phyloP scores from a whole-genome alignment of 1,140 invertebrate genomes.

The Plectrocnemia conspersa region DNA sequence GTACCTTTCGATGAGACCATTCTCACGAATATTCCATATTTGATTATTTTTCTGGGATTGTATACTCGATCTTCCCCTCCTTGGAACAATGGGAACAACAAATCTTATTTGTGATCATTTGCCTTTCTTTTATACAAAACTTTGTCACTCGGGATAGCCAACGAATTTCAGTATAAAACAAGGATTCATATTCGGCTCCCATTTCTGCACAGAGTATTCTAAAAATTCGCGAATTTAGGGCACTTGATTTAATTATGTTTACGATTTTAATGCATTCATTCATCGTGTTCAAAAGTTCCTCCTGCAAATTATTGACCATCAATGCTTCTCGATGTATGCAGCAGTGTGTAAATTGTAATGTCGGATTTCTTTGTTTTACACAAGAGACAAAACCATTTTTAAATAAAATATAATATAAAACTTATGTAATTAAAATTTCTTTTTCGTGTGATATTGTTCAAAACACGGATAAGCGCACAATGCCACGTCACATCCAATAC shows the following conservation, averaged over 20 bases:
- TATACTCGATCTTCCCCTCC: no score
- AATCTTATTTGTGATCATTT: no score
- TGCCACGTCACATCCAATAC: slow-evolving; percentile 22
- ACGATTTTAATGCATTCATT: slow-evolving; percentile 36
- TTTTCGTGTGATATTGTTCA: slow-evolving; percentile 24
- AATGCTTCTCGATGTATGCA: slow-evolving; percentile 34
- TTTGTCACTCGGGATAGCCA: slow-evolving; percentile 42
- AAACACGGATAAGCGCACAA: slow-evolving; percentile 30
- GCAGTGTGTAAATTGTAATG: slow-evolving; percentile 30
- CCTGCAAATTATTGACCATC: slow-evolving; percentile 29
- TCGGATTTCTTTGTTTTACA: slow-evolving; percentile 34
- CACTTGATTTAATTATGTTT: slow-evolving; percentile 41
- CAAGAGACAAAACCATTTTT: slow-evolving; percentile 33
- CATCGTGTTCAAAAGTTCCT: slow-evolving; percentile 29
- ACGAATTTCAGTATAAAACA: slow-evolving; percentile 39
- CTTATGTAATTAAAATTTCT: no score
- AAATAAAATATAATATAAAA: no score
- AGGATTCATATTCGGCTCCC: slow-evolving; percentile 38
- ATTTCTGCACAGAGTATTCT: slow-evolving; percentile 40
- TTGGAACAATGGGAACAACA: no score
- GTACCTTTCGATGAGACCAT: no score
- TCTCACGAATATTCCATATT: no score
- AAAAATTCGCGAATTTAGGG: slow-evolving; percentile 39
- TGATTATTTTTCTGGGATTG: no score
- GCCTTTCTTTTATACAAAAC: no score